phyloP scores from a whole-genome alignment of 2,797 vertebrate genomes.

The Macropodus opercularis region DNA sequence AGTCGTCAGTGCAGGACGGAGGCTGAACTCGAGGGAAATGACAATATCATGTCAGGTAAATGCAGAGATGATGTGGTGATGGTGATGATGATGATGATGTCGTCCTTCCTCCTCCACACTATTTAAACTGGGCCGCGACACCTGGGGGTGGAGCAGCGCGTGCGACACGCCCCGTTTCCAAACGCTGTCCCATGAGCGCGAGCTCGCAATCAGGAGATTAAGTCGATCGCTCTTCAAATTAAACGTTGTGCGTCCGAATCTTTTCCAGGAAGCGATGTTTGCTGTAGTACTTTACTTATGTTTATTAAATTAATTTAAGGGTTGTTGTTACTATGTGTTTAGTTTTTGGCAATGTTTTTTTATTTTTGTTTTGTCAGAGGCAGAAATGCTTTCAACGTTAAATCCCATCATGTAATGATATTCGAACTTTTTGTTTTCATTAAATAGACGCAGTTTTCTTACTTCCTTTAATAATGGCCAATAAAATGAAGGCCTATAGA shows the following conservation, averaged over 20 bases:
- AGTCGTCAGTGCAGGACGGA: slow-evolving; percentile 45
- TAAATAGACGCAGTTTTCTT: not conserved
- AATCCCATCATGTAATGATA: too few species aligned
- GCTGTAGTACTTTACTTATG: too few species aligned
- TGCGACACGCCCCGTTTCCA: slow-evolving; percentile 27
- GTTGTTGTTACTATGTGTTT: too few species aligned
- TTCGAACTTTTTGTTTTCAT: too few species aligned
- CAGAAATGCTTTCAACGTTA: too few species aligned
- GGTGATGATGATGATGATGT: slow-evolving; percentile 20
- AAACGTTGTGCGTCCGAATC: slow-evolving; percentile 5
- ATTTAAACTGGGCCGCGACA: slow-evolving; percentile 55
- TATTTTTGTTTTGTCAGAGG: too few species aligned
- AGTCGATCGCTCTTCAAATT: slow-evolving; percentile 25
- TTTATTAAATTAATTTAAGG: too few species aligned
- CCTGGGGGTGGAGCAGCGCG: slow-evolving; percentile 58
- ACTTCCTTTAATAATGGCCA: too few species aligned
- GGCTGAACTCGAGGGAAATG: slow-evolving; percentile 35
- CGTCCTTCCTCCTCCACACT: slow-evolving; percentile 38
- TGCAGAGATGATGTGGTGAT: slow-evolving; percentile 37
- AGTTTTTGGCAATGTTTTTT: too few species aligned
- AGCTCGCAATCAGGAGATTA: slow-evolving; percentile 22
- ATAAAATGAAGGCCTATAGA: not conserved
- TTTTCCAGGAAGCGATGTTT: too few species aligned
- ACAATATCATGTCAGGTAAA: slow-evolving; percentile 49
- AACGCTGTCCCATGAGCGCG: slow-evolving; percentile 10